These are phyloP conservation scores for Pissodes strobi DNA, from an alignment of 1,140 invertebrate genomes.

Conservation along the genomic window DNA sequence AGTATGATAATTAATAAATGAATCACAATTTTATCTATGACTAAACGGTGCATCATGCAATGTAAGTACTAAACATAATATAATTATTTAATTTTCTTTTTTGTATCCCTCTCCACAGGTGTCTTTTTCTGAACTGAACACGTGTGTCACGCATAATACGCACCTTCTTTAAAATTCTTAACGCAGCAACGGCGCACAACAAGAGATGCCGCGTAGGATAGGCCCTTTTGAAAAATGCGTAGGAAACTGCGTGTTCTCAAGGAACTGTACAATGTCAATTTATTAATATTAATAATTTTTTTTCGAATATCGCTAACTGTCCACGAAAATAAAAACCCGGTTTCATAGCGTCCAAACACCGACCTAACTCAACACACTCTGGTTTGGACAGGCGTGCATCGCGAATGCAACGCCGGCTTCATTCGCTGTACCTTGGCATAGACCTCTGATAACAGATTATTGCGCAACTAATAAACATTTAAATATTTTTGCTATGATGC, in stretches of 20 bases:
- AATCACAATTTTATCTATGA: too few species aligned
- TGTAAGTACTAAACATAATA: too few species aligned
- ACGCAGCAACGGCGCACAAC: constrained; percentile 14
- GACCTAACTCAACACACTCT: constrained; percentile 56
- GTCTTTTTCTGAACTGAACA: constrained; percentile 1
- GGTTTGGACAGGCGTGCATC: constrained; percentile 50
- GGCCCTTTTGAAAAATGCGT: background rate
- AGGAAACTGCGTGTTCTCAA: background rate
- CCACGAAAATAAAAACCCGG: constrained; percentile 13
- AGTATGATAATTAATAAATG: too few species aligned
- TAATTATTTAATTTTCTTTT: too few species aligned
- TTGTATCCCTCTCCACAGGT: constrained; percentile 5
- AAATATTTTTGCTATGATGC: too few species aligned
- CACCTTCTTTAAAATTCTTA: constrained; percentile 32
- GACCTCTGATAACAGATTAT: constrained; percentile 31
- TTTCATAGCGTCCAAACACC: constrained; percentile 48
- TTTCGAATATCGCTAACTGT: constrained; percentile 5
- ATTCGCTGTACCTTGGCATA: constrained; percentile 43
- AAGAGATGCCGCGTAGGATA: background rate
- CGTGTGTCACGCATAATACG: constrained; percentile 34
- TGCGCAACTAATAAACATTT: constrained; percentile 16
- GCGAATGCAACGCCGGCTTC: constrained; percentile 46
- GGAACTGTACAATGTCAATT: background rate
- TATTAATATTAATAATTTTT: background rate
- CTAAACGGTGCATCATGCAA: too few species aligned